Base-by-base conservation (phyloP, 2,113 vertebrate species). In the Oreochromis spilurus region DNA sequence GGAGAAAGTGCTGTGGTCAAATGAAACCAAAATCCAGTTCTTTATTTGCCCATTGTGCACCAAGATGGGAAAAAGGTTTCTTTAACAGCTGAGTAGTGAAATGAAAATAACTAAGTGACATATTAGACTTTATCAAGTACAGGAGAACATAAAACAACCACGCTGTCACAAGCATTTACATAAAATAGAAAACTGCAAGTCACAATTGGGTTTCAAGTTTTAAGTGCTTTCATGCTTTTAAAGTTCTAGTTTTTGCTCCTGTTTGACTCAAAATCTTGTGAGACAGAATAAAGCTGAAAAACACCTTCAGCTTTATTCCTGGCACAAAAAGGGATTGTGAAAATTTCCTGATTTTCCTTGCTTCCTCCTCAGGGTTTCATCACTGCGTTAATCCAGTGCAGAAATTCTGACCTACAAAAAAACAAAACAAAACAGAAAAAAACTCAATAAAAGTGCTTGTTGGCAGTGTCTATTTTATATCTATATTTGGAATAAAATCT, bases 401-500 rank as follows among this genome's bases (percentile, higher is more conserved):
- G 24, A 29, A 24, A 79, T 17, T 26, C 4, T 24, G 8, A 36
- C 31, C 38, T 75, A 5, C 1, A 53, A 26, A n/a, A 53, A 45
- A n/a, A 43, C 17, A 34, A 65, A 43, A 38, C 17, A 36, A 55
- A 31, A 13, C 34, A 65, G 26, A 24, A 34, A 21, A 50, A 54
- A 11, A 45, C 40, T 45, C 31, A 38, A 16, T 48, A 21, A 70
- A 84, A 65, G 3, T 16, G 40, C 45, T 34, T 31, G 29, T 45
- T 58, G 40, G 3, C 16, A 38, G n/a, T 9, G 57, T 17, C 7
- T 17, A 34, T 82, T 57, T 13, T 2, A 60, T 72, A 79, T 84
- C 89, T 83, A 57, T 83, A 85, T 88, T 92, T 84, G 85, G 87
- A 34, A 31, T 55, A 4, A 79, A 87, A 43, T 1, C 19, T 4